Conservation (phyloP, 2,888 invertebrate species). For the Tanytarsus gracilentus region DNA sequence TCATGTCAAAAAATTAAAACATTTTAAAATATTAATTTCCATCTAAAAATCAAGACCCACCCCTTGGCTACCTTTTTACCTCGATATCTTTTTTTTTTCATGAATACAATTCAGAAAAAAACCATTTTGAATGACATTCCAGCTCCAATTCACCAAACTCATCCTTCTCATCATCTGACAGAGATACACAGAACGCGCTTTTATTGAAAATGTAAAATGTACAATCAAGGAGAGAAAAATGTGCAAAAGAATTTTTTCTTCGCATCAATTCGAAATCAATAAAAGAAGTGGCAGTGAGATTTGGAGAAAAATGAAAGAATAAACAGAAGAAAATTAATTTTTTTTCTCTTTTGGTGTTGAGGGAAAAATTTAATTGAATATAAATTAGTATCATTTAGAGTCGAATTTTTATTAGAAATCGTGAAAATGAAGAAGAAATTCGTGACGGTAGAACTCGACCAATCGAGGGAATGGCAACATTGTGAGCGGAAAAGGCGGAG, state of each 20-base stretch:
- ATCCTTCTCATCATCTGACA: neutral
- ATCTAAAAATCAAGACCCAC: too few species aligned
- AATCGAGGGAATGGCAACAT: constrained; percentile 4
- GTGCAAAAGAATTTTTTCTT: constrained; percentile 4
- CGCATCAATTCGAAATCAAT: neutral
- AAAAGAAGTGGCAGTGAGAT: neutral
- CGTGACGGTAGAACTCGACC: neutral
- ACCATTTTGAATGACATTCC: too few species aligned
- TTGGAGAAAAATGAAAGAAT: neutral
- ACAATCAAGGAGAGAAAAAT: constrained; percentile 8
- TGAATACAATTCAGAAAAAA: too few species aligned
- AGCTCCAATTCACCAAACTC: neutral
- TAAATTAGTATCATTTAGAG: neutral
- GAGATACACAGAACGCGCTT: neutral
- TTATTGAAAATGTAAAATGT: constrained; percentile 6
- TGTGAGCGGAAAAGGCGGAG: neutral
- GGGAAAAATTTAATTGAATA: constrained; percentile 4
- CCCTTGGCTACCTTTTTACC: too few species aligned
- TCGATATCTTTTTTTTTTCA: too few species aligned
- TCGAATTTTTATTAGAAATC: neutral
- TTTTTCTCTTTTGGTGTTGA: neutral
- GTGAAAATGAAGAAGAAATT: neutral
- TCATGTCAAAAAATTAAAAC: too few species aligned
- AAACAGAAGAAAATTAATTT: neutral
- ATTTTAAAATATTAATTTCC: too few species aligned